These are phyloP conservation scores for Diplosoma virens DNA, from an alignment of 23 tunicate genomes.

Conservation along the genomic window DNA sequence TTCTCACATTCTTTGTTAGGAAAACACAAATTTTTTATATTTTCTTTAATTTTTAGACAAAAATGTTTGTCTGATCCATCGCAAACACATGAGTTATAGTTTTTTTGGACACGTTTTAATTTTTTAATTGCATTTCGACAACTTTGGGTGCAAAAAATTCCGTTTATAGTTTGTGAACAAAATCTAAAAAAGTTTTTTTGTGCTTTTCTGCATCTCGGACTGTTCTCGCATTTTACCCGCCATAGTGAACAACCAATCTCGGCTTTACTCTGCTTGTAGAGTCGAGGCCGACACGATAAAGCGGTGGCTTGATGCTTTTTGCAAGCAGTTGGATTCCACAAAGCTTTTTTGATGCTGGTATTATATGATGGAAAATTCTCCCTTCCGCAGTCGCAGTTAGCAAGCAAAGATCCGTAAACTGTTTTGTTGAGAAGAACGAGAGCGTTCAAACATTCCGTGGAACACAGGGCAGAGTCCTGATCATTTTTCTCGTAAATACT, in stretches of 20 bases:
- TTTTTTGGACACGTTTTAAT: not conserved
- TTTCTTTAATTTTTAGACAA: slow-evolving; percentile 12
- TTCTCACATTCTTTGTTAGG: not conserved
- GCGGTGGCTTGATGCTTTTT: slow-evolving; percentile 19
- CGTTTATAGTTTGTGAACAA: slow-evolving; percentile 43
- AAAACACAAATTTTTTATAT: not conserved
- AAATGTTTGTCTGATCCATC: slow-evolving; percentile 20
- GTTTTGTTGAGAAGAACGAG: slow-evolving; percentile 22
- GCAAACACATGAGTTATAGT: slow-evolving; percentile 32
- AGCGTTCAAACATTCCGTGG: slow-evolving; percentile 19
- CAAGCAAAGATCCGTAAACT: slow-evolving; percentile 35
- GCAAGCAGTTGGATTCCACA: slow-evolving; percentile 8
- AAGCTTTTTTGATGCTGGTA: not conserved
- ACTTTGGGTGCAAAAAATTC: not conserved
- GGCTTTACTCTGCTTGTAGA: not conserved
- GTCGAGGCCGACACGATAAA: slow-evolving; percentile 30
- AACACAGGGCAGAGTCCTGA: not conserved
- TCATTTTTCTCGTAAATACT: no score
- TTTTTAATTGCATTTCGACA: slow-evolving; percentile 10
- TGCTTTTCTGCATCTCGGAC: slow-evolving; percentile 16
- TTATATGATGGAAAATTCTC: not conserved
- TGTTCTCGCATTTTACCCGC: slow-evolving; percentile 20
- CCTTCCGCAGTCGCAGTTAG: slow-evolving; percentile 38
- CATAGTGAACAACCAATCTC: slow-evolving; percentile 25
- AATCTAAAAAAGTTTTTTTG: slow-evolving; percentile 4